Conservation (phyloP, 2,888 invertebrate species). For the Helleia helle region DNA sequence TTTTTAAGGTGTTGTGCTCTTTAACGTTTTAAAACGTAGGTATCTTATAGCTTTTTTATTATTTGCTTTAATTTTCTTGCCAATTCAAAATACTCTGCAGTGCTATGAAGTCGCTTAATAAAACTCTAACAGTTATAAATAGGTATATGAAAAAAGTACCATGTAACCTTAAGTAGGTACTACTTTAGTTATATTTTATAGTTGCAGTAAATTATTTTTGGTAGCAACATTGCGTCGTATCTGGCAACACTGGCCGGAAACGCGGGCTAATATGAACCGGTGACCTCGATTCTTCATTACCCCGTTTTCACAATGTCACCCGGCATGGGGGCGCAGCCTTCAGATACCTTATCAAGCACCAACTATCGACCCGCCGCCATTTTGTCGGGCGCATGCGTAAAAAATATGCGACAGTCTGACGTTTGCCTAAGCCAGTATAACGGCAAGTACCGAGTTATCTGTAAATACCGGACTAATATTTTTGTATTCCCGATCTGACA, state of each 20-base stretch:
- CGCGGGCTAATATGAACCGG: slow-evolving; percentile 51
- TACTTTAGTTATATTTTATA: not conserved
- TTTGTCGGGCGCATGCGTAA: slow-evolving; percentile 43
- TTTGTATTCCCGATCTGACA: slow-evolving; percentile 4
- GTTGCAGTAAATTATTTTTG: slow-evolving; percentile 12
- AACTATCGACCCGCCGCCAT: slow-evolving; percentile 47
- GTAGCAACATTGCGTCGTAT: slow-evolving; percentile 24
- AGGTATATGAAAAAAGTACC: not conserved
- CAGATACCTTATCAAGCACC: slow-evolving; percentile 42
- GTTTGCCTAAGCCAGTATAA: slow-evolving; percentile 43
- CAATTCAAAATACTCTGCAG: no score
- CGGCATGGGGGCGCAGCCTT: slow-evolving; percentile 55
- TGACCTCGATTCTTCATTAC: slow-evolving; percentile 60
- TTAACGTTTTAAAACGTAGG: no score
- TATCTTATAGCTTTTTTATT: no score
- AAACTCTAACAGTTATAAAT: no score
- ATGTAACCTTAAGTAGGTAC: not conserved
- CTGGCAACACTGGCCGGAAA: slow-evolving; percentile 36
- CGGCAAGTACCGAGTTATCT: slow-evolving; percentile 38
- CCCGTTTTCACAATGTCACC: slow-evolving; percentile 53
- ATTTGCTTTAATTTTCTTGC: no score
- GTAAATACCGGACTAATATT: slow-evolving; percentile 50
- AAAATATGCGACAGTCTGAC: slow-evolving; percentile 59
- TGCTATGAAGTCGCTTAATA: no score
- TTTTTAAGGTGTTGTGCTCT: no score